phyloP scores from a whole-genome alignment of 92 coral and sea anemone species.

The Virgularia gustaviana region DNA sequence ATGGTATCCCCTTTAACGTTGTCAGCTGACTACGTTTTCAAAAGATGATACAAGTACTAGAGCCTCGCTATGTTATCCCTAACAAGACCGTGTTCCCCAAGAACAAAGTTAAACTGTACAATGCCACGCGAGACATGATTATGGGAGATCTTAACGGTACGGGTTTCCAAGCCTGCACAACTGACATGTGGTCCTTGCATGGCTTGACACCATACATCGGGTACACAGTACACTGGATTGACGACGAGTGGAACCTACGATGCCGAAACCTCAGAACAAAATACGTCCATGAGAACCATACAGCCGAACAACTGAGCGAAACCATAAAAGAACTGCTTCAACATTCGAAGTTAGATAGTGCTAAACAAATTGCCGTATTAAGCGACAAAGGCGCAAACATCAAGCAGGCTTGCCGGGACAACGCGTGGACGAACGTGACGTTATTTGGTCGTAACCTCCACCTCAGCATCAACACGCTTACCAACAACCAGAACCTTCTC shows the following conservation, averaged over 20 bases:
- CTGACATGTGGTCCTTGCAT: constrained; percentile 3
- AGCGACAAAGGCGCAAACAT: not conserved
- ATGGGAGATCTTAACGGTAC: not conserved
- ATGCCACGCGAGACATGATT: constrained; percentile 1
- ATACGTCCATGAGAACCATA: not conserved
- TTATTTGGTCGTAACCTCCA: constrained; percentile 3
- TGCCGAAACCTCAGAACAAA: not conserved
- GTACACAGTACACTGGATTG: not conserved
- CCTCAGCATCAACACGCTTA: constrained; percentile 4
- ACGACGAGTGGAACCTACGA: not conserved
- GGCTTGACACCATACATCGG: constrained; percentile 1
- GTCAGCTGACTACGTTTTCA: not conserved
- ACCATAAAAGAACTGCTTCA: constrained; percentile 1
- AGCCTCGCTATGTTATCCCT: constrained; percentile 1
- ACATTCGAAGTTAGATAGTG: not conserved
- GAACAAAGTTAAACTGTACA: not conserved
- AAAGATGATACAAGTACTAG: not conserved
- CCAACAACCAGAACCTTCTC: not conserved
- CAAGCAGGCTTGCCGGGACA: not conserved
- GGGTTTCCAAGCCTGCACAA: not conserved
- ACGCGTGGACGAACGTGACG: not conserved
- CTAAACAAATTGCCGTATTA: not conserved
- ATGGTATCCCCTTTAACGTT: not conserved
- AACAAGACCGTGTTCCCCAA: not conserved
- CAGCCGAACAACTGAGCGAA: not conserved